phyloP scores from a whole-genome alignment of 2,888 invertebrate species.

The Chirona hameri region DNA sequence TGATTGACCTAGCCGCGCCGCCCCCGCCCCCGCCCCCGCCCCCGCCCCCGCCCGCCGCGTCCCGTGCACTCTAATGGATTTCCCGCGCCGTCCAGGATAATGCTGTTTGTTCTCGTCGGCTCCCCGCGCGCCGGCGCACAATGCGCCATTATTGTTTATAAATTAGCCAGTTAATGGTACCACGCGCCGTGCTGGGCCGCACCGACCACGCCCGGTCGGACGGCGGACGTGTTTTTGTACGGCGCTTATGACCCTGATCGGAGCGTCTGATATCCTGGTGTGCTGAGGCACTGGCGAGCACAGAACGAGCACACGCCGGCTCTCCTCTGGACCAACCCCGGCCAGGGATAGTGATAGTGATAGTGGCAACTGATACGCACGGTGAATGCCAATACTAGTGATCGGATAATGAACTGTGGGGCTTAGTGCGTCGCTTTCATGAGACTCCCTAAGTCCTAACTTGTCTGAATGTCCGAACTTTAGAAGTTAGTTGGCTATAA shows the following conservation, averaged over 20 bases:
- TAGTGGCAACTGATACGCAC: too few relatives aligned
- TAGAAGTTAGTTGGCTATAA: too few relatives aligned
- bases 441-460: too few relatives aligned
- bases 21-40: not conserved
- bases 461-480: too few relatives aligned
- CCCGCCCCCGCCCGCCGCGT: not conserved
- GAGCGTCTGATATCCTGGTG: too few relatives aligned
- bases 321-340: too few relatives aligned
- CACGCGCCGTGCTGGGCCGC: not conserved
- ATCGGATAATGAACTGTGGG: too few relatives aligned
- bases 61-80: not conserved
- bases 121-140: not conserved
- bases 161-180: not conserved
- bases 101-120: constrained; percentile 4
- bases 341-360: too few relatives aligned
- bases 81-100: not conserved
- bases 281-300: not conserved
- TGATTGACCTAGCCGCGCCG: not conserved
- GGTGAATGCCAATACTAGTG: too few relatives aligned
- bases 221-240: not conserved
- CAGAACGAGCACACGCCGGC: too few relatives aligned
- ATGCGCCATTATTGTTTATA: constrained; percentile 26
- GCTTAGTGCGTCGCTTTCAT: too few relatives aligned
- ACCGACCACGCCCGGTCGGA: not conserved
- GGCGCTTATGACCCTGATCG: not conserved